Evolutionary conservation across 2,888 invertebrate genomes (phyloP).

Genomic region (Philonicus albiceps): DNA sequence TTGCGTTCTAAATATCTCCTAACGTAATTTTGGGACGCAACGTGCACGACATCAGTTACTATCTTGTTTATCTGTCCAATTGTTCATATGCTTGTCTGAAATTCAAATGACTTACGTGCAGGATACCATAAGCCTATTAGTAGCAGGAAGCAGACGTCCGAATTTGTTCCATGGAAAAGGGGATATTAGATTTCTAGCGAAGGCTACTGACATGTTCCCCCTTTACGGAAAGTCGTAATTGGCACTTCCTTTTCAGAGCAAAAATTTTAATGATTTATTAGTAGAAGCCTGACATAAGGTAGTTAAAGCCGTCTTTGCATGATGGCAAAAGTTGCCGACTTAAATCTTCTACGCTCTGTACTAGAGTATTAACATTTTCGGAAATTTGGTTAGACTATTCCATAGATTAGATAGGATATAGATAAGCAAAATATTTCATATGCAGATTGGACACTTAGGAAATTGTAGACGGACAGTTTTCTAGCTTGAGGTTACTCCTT

Average conservation of each 20-base stretch:
- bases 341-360: no score
- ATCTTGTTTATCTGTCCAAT: conserved; percentile 18
- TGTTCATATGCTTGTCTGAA: not conserved
- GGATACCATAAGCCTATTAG: not conserved
- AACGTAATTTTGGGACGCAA: not conserved
- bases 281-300: not conserved
- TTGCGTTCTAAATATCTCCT: not conserved
- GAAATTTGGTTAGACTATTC: no score
- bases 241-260: not conserved
- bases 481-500: not conserved
- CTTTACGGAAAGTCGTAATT: not conserved
- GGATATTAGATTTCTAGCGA: not conserved
- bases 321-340: not conserved
- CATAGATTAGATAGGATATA: not conserved
- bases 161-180: not conserved
- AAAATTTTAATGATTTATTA: not conserved
- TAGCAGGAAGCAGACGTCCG: not conserved
- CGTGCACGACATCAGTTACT: not conserved
- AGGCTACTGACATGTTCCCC: not conserved
- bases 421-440: not conserved
- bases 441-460: not conserved
- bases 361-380: no score
- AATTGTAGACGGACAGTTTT: not conserved
- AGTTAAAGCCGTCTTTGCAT: not conserved
- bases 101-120: conserved; percentile 13